phyloP scores from a whole-genome alignment of 2,888 invertebrate species.

The Eudasyphora cyanicolor region DNA sequence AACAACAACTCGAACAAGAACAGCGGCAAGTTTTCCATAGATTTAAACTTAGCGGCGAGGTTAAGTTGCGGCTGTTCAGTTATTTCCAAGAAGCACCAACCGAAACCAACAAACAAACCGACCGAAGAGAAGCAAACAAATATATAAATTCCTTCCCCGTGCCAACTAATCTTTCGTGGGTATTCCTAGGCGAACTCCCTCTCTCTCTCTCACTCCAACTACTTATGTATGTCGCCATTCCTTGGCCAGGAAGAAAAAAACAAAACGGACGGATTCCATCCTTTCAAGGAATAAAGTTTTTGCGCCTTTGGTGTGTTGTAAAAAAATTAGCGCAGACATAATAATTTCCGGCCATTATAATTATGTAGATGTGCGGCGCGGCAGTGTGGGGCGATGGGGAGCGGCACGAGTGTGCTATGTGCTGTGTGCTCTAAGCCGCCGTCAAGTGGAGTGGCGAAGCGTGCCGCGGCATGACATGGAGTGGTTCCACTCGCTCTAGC shows the following conservation, averaged over 20 bases:
- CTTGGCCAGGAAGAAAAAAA: background rate
- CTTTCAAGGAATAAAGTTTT: background rate
- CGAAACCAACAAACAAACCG: background rate
- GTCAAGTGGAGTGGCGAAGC: too few relatives aligned
- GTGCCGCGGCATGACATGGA: too few relatives aligned
- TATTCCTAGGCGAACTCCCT: background rate
- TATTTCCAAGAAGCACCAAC: slow-evolving; percentile 2
- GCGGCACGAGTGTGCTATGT: too few relatives aligned
- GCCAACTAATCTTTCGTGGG: background rate
- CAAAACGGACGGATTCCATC: background rate
- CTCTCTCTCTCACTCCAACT: background rate
- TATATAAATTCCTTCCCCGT: slow-evolving; percentile 11
- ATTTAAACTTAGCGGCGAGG: background rate
- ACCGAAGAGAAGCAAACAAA: background rate
- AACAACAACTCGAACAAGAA: background rate
- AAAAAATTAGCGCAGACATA: slow-evolving; percentile 34
- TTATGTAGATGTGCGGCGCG: slow-evolving; percentile 9
- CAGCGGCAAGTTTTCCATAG: background rate
- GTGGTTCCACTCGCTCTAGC: background rate
- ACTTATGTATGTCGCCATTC: background rate
- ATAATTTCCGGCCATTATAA: slow-evolving; percentile 36
- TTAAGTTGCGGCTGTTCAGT: background rate
- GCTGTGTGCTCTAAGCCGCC: too few relatives aligned
- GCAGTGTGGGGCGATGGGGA: too few relatives aligned
- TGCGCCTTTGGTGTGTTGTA: slow-evolving; percentile 8